A percentile compares a stretch with the other conserved stretches of the same genome.
Evolutionary conservation across 2,797 vertebrate genomes (phyloP).

Genomic region (Pantherophis alleghaniensis): DNA sequence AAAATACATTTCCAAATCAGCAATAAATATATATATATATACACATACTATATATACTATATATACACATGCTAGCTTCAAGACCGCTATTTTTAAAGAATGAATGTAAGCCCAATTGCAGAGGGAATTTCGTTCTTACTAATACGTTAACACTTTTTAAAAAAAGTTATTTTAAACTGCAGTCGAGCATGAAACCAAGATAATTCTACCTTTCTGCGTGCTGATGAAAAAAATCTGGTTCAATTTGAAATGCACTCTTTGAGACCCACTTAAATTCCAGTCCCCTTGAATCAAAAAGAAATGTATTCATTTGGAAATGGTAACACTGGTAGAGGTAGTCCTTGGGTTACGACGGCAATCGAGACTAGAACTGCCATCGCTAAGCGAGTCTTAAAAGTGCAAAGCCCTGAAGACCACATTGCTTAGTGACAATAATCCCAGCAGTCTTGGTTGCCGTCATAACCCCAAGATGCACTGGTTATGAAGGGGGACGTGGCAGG

Average conservation of each 20-base stretch:
- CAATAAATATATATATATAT: not conserved
- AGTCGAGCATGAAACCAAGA: not conserved
- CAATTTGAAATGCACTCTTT: not conserved
- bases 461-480: not conserved
- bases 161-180: conserved; percentile 8
- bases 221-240: not conserved
- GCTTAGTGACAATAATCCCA: not conserved
- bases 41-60: too few species aligned
- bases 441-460: not conserved
- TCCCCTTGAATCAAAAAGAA: not conserved
- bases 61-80: not conserved
- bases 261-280: not conserved
- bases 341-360: not conserved
- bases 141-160: not conserved
- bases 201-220: not conserved
- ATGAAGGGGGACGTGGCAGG: not conserved
- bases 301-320: not conserved
- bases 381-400: not conserved
- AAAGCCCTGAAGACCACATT: not conserved
- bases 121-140: not conserved
- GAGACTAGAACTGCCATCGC: not conserved
- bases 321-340: not conserved
- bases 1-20: not conserved
- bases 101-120: not conserved
- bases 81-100: not conserved